Percentiles rank a stretch among this genome's conserved stretches.
Conservation (phyloP, 2,797 vertebrate genomes). For the Tragelaphus oryx region DNA sequence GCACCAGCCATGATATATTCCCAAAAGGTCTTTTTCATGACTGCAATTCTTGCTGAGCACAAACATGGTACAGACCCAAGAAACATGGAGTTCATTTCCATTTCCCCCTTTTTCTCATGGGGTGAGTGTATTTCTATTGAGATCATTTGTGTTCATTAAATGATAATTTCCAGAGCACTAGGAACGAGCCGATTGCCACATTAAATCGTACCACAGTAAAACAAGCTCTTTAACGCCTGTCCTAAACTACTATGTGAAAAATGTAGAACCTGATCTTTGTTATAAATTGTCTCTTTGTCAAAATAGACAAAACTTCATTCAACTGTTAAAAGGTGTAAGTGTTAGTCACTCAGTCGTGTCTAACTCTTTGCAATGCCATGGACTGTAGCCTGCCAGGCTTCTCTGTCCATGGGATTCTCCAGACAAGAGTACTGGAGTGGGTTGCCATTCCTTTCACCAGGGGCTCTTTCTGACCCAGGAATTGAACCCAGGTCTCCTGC, state of each 20-base stretch:
- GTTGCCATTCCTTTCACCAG: not conserved
- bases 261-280: not conserved
- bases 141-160: not conserved
- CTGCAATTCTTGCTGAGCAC: not conserved
- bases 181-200: not conserved
- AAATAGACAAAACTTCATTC: slow-evolving; percentile 15
- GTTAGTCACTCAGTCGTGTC: not conserved
- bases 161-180: not conserved
- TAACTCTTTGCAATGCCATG: not conserved
- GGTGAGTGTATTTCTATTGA: not conserved
- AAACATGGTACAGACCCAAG: not conserved
- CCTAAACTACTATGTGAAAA: not conserved
- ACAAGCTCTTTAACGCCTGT: not conserved
- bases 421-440: not conserved
- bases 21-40: not conserved
- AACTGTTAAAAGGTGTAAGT: not conserved
- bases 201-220: not conserved
- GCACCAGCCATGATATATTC: not conserved
- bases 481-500: not conserved
- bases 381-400: not conserved
- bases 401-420: not conserved
- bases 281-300: not conserved
- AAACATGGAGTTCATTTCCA: not conserved
- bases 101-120: not conserved
- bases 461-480: not conserved